These are phyloP conservation scores for Neomicropteryx cornuta DNA, from an alignment of 1,140 invertebrate genomes.

Conservation along the genomic window DNA sequence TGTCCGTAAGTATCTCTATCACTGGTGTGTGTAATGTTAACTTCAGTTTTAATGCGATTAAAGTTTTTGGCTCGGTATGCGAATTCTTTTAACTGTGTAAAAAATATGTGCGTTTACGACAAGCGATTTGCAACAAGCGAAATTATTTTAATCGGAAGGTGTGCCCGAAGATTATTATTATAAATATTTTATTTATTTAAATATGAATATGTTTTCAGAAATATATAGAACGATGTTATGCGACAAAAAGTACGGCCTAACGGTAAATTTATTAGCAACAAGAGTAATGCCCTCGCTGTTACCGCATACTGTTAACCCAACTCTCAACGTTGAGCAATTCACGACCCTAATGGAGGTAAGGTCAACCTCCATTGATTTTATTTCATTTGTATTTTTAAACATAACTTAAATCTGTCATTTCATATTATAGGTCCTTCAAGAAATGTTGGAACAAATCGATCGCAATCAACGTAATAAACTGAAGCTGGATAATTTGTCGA, in stretches of 20 bases:
- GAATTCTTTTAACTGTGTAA: too few relatives aligned
- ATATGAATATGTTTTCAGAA: slow-evolving; percentile 45
- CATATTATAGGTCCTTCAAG: slow-evolving; percentile 59
- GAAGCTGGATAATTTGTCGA: slow-evolving; percentile 65
- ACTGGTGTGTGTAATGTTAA: background rate
- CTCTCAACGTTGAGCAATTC: slow-evolving; percentile 85
- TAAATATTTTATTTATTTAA: background rate
- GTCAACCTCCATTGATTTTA: background rate
- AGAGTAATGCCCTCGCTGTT: slow-evolving; percentile 86
- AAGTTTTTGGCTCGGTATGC: too few relatives aligned
- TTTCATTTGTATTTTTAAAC: background rate
- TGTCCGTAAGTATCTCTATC: slow-evolving; percentile 61
- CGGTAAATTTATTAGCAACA: slow-evolving; percentile 86
- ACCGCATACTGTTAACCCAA: slow-evolving; percentile 86
- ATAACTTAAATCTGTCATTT: background rate
- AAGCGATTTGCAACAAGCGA: too few relatives aligned
- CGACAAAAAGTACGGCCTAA: slow-evolving; percentile 87
- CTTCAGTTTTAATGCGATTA: background rate
- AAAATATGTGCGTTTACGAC: too few relatives aligned
- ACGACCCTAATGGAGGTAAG: slow-evolving; percentile 65
- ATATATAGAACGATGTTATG: slow-evolving; percentile 87
- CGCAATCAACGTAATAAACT: slow-evolving; percentile 76
- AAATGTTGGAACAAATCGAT: slow-evolving; percentile 89
- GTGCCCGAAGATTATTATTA: background rate
- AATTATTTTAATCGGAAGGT: too few relatives aligned